Conservation (phyloP, 35 echinoderm and acorn worm genomes). For the Holothuria glaberrima region DNA sequence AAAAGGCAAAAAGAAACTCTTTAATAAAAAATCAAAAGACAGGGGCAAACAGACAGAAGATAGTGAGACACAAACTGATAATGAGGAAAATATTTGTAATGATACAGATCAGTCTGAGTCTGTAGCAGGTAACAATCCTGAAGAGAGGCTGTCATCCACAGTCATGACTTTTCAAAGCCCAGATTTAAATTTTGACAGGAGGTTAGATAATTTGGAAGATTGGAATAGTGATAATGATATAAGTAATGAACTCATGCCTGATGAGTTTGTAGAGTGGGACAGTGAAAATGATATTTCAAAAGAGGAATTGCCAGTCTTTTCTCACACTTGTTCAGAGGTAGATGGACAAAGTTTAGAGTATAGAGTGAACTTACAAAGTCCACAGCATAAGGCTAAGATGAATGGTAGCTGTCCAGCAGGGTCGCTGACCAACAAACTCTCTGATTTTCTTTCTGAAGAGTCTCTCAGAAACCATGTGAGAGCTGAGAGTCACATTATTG, state of each 20-base stretch:
- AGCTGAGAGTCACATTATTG: slow-evolving; percentile 25
- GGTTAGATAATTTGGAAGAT: slow-evolving; percentile 73
- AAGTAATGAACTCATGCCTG: slow-evolving; percentile 88
- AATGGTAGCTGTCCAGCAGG: slow-evolving; percentile 16
- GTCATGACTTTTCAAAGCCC: slow-evolving; percentile 29
- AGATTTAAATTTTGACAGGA: slow-evolving; percentile 72
- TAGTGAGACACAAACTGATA: slow-evolving; percentile 55
- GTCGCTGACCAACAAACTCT: background rate
- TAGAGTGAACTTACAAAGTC: slow-evolving; percentile 14
- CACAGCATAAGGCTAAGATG: slow-evolving; percentile 29
- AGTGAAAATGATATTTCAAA: slow-evolving; percentile 89
- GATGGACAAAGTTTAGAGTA: slow-evolving; percentile 53
- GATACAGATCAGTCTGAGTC: slow-evolving; percentile 54
- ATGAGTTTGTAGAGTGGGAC: slow-evolving; percentile 90
- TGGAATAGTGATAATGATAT: slow-evolving; percentile 97
- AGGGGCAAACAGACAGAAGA: slow-evolving; percentile 61
- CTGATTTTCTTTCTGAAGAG: slow-evolving; percentile 36
- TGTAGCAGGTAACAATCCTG: background rate
- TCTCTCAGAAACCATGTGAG: slow-evolving; percentile 32
- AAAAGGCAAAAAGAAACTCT: slow-evolving; percentile 56
- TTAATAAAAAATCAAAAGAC: slow-evolving; percentile 50
- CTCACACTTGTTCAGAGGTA: slow-evolving; percentile 71
- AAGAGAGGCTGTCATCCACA: background rate
- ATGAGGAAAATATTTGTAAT: slow-evolving; percentile 49
- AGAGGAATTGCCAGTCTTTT: slow-evolving; percentile 78